Base-by-base conservation (phyloP, 1,140 invertebrate species). In the Caenorhabditis remanei region DNA sequence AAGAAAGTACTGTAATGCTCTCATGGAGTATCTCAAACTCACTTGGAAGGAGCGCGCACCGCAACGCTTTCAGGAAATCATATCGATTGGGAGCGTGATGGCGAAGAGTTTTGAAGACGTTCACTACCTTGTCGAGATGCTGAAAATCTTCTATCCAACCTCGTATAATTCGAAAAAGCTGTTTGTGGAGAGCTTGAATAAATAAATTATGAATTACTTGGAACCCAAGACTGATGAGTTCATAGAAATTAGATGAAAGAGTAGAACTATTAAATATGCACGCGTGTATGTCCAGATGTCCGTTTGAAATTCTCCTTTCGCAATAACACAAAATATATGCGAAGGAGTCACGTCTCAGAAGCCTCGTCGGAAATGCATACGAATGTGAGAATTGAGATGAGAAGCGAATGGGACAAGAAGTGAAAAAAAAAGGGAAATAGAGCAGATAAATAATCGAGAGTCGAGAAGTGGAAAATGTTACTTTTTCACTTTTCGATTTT, bases 331-430 rank as follows among this genome's bases (percentile, higher is more conserved):
- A 58, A n/a, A 58, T 58, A 32, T 63, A 32, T 32, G 19, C 19
- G 19, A 46, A 8, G 46, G 46, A 46, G 46, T 53, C 46, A 79
- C 46, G 71, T 79, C 71, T n/a, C 43, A 9, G 21, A 50, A 79
- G 53, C n/a, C 46, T 79, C 71, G 46, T 79, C 46, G 43, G 46
- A 79, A 79, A 79, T 79, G 71, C 71, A 79, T 79, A 50, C 43
- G 40, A 79, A 79, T 79, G 71, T 79, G 46, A 79, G 46, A 79
- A 79, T n/a, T 79, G 40, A 79, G 71, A 79, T 50, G 71, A 32
- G 32, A 79, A 79, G 46, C 71, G 40, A 79, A 48, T 79, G 71
- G 43, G 71, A 24, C 32, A 50, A 6, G 43, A n/a, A 21, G 19
- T 61, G 24, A 16, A 46, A 43, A 71, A 4, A 41, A 71, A 46